Evolutionary conservation across 2,888 invertebrate species (phyloP).

Genomic region (Thera britannica): DNA sequence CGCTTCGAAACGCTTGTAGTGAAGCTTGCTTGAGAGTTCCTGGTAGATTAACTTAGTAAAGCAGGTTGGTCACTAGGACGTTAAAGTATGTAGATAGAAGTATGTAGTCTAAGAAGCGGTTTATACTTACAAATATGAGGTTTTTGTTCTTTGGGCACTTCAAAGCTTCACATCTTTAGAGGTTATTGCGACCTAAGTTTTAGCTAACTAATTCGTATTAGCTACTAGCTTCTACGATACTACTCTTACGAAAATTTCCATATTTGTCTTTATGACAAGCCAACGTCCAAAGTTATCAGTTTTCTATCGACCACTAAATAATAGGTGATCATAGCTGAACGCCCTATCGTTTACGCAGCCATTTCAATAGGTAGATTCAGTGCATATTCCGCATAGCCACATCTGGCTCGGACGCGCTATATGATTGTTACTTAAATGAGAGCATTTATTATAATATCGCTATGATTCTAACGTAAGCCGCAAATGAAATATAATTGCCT

Average conservation of each 20-base stretch:
- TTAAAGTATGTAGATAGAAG: too few species aligned
- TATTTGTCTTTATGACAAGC: not conserved
- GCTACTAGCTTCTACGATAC: not conserved
- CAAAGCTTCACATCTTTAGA: too few species aligned
- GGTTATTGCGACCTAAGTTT: too few species aligned
- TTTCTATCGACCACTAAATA: constrained; percentile 1
- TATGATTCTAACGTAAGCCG: constrained; percentile 60
- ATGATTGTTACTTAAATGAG: constrained; percentile 50
- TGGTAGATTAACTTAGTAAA: not conserved
- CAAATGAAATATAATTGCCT: constrained; percentile 76
- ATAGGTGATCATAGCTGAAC: constrained; percentile 26
- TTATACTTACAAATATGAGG: too few species aligned
- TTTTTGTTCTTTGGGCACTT: too few species aligned
- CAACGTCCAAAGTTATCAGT: not conserved
- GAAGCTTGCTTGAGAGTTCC: not conserved
- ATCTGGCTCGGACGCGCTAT: constrained; percentile 75
- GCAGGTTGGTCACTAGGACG: not conserved
- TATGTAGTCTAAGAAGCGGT: too few species aligned
- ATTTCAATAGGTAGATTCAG: constrained; percentile 61
- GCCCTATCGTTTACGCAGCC: constrained; percentile 57
- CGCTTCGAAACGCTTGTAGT: not conserved
- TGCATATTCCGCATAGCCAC: constrained; percentile 65
- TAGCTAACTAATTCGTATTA: not conserved
- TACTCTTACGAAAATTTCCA: not conserved
- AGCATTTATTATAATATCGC: constrained; percentile 35